Conservation (phyloP, 2,113 vertebrate species). For the Elephas maximus region DNA sequence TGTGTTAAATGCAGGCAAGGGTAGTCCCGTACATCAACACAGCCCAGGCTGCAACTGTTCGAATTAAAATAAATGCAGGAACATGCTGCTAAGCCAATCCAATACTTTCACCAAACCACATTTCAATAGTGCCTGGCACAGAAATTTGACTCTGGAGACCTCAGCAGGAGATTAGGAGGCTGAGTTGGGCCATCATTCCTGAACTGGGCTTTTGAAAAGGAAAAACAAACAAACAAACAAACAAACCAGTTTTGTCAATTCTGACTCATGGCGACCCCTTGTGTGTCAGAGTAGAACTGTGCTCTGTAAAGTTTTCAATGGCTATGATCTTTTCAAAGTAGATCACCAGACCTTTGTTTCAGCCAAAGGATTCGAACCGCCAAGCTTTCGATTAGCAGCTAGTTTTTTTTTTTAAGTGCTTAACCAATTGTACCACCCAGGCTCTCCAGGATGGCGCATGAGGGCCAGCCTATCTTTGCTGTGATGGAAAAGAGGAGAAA, state of each 20-base stretch:
- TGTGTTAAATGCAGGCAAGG: neutral
- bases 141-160: neutral
- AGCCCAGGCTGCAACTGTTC: neutral
- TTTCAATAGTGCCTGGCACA: neutral
- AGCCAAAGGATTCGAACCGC: neutral
- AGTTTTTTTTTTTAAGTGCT: neutral
- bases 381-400: neutral
- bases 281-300: neutral
- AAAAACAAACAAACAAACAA: neutral
- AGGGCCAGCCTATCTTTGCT: neutral
- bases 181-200: neutral
- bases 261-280: neutral
- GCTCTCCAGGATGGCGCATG: rapidly evolving
- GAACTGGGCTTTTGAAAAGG: neutral
- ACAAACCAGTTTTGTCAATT: neutral
- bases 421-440: neutral
- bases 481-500: neutral
- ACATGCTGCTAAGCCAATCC: neutral
- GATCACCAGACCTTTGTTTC: neutral
- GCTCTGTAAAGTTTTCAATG: neutral
- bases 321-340: neutral
- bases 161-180: neutral
- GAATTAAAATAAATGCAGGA: constrained; percentile 58
- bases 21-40: neutral
- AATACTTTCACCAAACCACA: neutral